Percentiles rank a stretch among this genome's conserved stretches.
Conservation (phyloP, 2,888 invertebrate species). For the Hirtodrosophila alboralis region DNA sequence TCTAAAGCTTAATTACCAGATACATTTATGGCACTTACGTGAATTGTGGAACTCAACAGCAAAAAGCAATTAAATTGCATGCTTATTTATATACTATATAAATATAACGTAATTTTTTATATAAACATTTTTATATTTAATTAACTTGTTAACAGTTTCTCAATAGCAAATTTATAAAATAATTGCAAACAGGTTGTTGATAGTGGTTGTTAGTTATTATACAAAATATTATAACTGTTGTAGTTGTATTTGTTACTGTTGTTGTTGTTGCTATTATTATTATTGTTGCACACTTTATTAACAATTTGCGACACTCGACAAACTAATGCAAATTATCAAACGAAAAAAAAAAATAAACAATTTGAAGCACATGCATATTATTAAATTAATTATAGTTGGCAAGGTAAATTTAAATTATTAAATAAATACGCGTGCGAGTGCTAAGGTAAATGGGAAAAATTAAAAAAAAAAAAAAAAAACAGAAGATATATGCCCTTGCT, state of each 20-base stretch:
- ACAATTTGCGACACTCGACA: conserved; percentile 68
- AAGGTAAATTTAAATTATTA: conserved; percentile 56
- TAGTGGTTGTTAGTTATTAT: conserved; percentile 16
- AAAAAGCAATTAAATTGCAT: conserved; percentile 2
- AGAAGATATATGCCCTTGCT: no score
- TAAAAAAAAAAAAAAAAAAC: conserved; percentile 9
- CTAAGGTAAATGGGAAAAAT: conserved; percentile 74
- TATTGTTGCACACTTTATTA: conserved; percentile 69
- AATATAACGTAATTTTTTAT: conserved; percentile 8
- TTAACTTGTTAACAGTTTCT: conserved; percentile 78
- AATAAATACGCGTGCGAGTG: conserved; percentile 60
- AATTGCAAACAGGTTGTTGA: conserved; percentile 49
- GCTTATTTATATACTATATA: conserved; percentile 20
- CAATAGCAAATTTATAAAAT: conserved; percentile 58
- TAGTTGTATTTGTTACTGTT: no score
- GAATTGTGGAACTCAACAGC: conserved; percentile 24
- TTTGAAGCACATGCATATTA: conserved; percentile 41
- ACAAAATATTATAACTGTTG: conserved; percentile 22
- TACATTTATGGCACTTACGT: conserved; percentile 25
- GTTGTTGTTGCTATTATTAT: no score
- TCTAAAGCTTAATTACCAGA: conserved; percentile 26
- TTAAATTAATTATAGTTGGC: conserved; percentile 61
- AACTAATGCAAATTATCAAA: conserved; percentile 49
- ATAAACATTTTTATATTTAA: conserved; percentile 55
- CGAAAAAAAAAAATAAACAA: conserved; percentile 1